These are phyloP conservation scores for Hirudo medicinalis DNA, from an alignment of 1,140 invertebrate species.

Conservation along the genomic window DNA sequence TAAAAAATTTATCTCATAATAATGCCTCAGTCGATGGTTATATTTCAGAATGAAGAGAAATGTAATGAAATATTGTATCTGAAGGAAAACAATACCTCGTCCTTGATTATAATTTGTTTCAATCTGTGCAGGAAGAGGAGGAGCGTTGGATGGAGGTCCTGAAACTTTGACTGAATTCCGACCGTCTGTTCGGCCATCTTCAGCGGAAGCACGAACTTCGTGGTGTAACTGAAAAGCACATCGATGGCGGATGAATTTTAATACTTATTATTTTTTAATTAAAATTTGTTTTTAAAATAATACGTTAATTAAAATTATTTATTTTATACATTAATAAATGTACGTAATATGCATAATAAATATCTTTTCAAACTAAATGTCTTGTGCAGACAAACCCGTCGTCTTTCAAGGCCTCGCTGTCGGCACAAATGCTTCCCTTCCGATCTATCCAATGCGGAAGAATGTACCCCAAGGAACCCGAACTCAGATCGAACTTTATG, in stretches of 20 bases:
- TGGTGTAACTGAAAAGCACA: slow-evolving; percentile 14
- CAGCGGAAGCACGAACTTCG: slow-evolving; percentile 20
- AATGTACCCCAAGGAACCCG: slow-evolving; percentile 39
- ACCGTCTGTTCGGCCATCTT: slow-evolving; percentile 7
- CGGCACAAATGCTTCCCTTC: neutral
- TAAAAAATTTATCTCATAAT: too few relatives aligned
- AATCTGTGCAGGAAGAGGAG: slow-evolving; percentile 25
- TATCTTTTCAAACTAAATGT: too few relatives aligned
- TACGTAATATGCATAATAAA: too few relatives aligned
- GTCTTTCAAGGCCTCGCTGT: neutral
- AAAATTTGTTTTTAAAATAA: neutral
- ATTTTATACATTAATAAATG: too few relatives aligned
- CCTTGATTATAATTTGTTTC: slow-evolving; percentile 18
- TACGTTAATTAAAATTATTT: too few relatives aligned
- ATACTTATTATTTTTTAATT: too few relatives aligned
- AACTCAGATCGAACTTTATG: slow-evolving; percentile 38
- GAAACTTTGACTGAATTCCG: slow-evolving; percentile 16
- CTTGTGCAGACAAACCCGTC: neutral
- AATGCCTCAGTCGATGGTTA: neutral
- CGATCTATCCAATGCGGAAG: slow-evolving; percentile 35
- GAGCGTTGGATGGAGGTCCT: slow-evolving; percentile 22
- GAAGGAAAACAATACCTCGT: slow-evolving; percentile 18
- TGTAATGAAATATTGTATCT: too few relatives aligned
- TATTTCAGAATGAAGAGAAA: too few relatives aligned
- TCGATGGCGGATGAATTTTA: neutral